Conservation (phyloP, 92 coral and sea anemone genomes). For the Epizoanthus illoricatus region DNA sequence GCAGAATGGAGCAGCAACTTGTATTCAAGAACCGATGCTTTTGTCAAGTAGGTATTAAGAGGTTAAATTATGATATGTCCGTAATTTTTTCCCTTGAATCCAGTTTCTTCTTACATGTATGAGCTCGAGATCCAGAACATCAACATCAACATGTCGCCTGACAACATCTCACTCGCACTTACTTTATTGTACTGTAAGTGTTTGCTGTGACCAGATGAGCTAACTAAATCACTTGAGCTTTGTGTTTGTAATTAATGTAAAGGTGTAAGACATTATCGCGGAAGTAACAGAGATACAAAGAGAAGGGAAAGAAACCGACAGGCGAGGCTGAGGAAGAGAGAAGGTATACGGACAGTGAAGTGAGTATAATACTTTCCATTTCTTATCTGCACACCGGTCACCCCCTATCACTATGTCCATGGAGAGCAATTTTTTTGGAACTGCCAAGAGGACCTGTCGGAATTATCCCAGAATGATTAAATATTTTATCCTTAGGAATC, state of each 20-base stretch:
- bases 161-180: no score
- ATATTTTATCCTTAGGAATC: no score
- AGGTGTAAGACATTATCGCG: conserved; percentile 83
- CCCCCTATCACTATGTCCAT: no score
- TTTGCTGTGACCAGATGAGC: neutral
- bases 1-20: conserved; percentile 3
- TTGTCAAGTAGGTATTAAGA: conserved; percentile 19
- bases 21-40: neutral
- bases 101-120: no score
- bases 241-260: neutral
- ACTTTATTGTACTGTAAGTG: neutral
- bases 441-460: no score
- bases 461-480: no score
- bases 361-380: conserved; percentile 12
- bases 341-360: conserved; percentile 54
- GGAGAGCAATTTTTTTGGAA: no score
- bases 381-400: no score
- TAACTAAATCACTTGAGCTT: neutral
- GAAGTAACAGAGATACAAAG: conserved; percentile 90
- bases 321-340: conserved; percentile 70
- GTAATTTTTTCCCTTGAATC: neutral
- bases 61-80: neutral
- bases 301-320: conserved; percentile 85
- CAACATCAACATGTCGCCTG: neutral
- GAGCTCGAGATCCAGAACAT: neutral